Conservation (phyloP, 2,797 vertebrate species). For the Spinus olivaceus region DNA sequence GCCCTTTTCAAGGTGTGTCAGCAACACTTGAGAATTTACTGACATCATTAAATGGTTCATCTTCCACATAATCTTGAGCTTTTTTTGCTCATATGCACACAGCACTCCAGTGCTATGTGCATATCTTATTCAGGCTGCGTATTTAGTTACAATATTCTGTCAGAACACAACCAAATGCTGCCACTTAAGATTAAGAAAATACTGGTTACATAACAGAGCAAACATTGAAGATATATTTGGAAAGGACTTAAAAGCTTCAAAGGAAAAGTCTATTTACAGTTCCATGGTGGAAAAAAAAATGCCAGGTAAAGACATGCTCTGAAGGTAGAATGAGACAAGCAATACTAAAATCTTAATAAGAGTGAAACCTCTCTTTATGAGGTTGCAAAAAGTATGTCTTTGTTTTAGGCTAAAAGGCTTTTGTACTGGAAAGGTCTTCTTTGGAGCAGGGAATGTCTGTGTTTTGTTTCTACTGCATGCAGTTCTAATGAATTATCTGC, state of each 20-base stretch:
- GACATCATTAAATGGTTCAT: not conserved
- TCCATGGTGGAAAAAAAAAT: not conserved
- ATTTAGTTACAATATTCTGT: constrained; percentile 1
- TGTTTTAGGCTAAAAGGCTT: not conserved
- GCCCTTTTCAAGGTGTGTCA: not conserved
- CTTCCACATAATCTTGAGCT: not conserved
- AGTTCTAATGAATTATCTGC: not conserved
- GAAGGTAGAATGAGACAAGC: not conserved
- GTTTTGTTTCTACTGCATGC: not conserved
- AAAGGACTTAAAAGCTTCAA: constrained; percentile 61
- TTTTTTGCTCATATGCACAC: not conserved
- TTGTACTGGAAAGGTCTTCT: not conserved
- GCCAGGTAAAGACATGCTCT: not conserved
- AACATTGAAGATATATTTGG: constrained; percentile 63
- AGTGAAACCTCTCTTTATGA: not conserved
- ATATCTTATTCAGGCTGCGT: not conserved
- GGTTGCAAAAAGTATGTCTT: not conserved
- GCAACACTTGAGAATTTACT: not conserved
- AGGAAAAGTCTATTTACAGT: constrained; percentile 50
- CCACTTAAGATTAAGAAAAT: constrained; percentile 50
- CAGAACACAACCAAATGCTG: constrained; percentile 29
- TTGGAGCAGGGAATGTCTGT: not conserved
- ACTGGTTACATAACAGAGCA: constrained; percentile 46
- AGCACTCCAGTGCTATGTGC: not conserved
- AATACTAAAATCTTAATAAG: not conserved